A percentile compares a stretch with the other conserved stretches of the same genome.
Evolutionary conservation across 2,113 vertebrate genomes (phyloP).

Genomic region (Theropithecus gelada): DNA sequence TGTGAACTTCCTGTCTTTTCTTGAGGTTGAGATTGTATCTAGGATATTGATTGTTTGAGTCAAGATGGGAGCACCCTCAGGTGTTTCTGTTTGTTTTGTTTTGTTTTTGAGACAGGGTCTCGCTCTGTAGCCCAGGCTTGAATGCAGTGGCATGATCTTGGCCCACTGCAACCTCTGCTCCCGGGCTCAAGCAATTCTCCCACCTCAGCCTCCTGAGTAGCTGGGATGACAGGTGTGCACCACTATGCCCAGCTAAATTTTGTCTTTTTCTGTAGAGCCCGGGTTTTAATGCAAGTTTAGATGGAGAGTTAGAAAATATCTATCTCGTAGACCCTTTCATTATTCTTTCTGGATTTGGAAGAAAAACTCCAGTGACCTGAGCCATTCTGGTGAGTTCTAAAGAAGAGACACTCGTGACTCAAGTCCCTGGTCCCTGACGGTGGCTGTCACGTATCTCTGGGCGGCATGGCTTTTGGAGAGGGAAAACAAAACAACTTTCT

Average conservation of each 20-base stretch:
- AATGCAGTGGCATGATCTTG: no score
- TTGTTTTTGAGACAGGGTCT: not conserved
- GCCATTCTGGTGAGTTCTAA: not conserved
- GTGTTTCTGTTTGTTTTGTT: no score
- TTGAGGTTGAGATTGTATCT: not conserved
- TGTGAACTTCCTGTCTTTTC: not conserved
- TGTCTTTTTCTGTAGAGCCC: no score
- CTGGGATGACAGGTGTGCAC: no score
- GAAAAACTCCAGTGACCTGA: not conserved
- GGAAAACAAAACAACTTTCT: not conserved
- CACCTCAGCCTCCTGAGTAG: no score
- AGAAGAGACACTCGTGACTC: not conserved
- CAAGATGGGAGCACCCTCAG: not conserved
- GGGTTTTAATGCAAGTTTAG: fast-evolving
- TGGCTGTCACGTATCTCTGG: not conserved
- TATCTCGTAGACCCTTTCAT: fast-evolving
- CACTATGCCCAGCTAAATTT: no score
- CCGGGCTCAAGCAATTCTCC: not conserved
- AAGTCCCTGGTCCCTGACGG: not conserved
- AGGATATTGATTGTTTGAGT: not conserved
- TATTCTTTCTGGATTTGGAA: not conserved
- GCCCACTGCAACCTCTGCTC: no score
- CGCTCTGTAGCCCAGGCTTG: not conserved
- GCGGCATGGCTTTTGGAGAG: not conserved
- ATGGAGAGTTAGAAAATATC: no score